A percentile compares a stretch with the other conserved stretches of the same genome.
phyloP scores from a whole-genome alignment of 2,113 vertebrate genomes.

The Garra rufa region DNA sequence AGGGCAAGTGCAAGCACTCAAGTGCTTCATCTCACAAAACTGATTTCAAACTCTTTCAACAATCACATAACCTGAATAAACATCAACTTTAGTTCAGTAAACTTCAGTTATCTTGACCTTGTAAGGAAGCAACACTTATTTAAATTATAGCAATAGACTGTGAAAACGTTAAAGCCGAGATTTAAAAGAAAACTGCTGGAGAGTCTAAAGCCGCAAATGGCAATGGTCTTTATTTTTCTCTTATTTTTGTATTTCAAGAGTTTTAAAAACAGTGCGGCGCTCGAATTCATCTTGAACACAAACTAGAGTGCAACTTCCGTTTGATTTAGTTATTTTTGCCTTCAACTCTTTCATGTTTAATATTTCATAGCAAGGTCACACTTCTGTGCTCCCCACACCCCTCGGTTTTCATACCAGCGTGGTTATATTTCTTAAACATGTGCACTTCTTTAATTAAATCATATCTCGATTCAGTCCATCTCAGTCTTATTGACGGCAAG shows the following conservation, averaged over 20 bases:
- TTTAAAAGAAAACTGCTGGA: neutral
- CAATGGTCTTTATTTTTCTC: neutral
- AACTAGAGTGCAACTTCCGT: conserved; percentile 42
- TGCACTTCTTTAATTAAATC: conserved; percentile 80
- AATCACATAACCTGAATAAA: conserved; percentile 1
- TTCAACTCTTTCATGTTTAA: conserved; percentile 63
- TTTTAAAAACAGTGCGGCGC: conserved; percentile 48
- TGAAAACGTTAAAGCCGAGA: neutral
- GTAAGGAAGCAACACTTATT: neutral
- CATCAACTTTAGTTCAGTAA: conserved; percentile 9
- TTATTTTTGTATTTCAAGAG: conserved; percentile 61
- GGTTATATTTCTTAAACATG: conserved; percentile 72
- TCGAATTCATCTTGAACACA: conserved; percentile 50
- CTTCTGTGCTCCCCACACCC: conserved; percentile 61
- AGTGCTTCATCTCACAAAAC: neutral
- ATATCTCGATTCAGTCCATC: conserved; percentile 74
- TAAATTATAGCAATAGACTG: neutral
- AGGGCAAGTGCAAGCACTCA: neutral
- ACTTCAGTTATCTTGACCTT: conserved; percentile 21
- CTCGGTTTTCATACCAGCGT: conserved; percentile 61
- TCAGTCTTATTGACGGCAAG: conserved; percentile 79
- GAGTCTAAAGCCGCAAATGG: neutral
- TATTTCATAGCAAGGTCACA: conserved; percentile 69
- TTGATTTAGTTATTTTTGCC: conserved; percentile 66
- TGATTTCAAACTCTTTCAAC: neutral